These are phyloP conservation scores for Esox masquinongy DNA, from an alignment of 2,797 vertebrate species.

Conservation along the genomic window DNA sequence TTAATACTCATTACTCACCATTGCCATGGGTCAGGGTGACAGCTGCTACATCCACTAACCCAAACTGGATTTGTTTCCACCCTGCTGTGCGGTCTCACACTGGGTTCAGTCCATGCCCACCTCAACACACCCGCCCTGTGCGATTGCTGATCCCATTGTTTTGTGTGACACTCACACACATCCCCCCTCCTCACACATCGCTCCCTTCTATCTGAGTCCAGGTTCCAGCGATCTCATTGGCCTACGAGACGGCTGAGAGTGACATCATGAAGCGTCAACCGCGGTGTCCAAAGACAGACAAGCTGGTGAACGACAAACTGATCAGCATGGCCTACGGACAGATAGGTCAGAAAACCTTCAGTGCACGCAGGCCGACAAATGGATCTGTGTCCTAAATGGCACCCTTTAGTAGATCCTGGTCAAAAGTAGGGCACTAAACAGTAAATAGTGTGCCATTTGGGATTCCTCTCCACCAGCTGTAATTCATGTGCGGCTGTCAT, in stretches of 20 bases:
- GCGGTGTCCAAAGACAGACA: slow-evolving; percentile 84
- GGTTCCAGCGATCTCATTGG: slow-evolving; percentile 93
- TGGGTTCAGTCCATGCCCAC: slow-evolving; percentile 47
- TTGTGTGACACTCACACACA: slow-evolving; percentile 29
- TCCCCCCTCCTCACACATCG: slow-evolving; percentile 15
- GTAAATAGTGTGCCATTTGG: neutral
- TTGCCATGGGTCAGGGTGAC: slow-evolving; percentile 39
- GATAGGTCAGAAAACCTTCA: slow-evolving; percentile 74
- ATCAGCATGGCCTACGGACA: slow-evolving; percentile 97
- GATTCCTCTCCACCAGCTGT: neutral
- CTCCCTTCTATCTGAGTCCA: slow-evolving; percentile 44
- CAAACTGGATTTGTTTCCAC: slow-evolving; percentile 61
- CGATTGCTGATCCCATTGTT: slow-evolving; percentile 49
- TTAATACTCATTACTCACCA: slow-evolving; percentile 2
- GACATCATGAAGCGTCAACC: slow-evolving; percentile 98
- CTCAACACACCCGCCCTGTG: slow-evolving; percentile 62
- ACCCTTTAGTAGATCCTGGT: neutral
- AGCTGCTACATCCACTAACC: slow-evolving; percentile 42
- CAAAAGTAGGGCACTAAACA: neutral
- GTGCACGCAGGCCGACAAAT: neutral
- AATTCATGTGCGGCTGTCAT: neutral
- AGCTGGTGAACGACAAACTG: slow-evolving; percentile 91
- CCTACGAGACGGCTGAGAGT: slow-evolving; percentile 91
- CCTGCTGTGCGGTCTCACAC: slow-evolving; percentile 47
- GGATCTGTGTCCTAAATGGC: neutral